These are phyloP conservation scores for Anguilla obscura DNA, from an alignment of 2,797 vertebrate genomes.

Conservation along the genomic window DNA sequence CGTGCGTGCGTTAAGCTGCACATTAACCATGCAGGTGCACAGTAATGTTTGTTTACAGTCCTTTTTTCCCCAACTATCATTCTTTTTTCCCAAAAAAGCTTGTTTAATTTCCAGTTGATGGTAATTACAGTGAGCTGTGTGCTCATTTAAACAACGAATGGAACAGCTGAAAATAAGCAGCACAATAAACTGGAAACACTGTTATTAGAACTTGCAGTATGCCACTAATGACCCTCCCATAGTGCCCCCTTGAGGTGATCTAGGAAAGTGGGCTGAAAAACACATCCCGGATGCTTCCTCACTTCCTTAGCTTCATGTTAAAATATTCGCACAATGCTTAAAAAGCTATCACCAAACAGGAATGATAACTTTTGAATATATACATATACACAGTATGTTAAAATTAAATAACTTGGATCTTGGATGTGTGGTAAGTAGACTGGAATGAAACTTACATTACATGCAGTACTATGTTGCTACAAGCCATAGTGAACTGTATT, in stretches of 20 bases:
- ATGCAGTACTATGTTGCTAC: constrained; percentile 29
- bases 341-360: not conserved
- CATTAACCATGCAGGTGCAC: not conserved
- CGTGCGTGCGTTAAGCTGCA: not conserved
- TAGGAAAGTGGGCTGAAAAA: not conserved
- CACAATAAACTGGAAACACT: not conserved
- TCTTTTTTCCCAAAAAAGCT: not conserved
- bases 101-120: not conserved
- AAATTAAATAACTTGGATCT: constrained; percentile 31
- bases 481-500: not conserved
- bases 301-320: not conserved
- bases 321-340: not conserved
- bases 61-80: not conserved
- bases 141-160: not conserved
- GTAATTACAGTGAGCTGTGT: constrained; percentile 8
- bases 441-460: constrained; percentile 45
- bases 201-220: not conserved
- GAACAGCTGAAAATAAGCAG: not conserved
- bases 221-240: not conserved
- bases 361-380: not conserved
- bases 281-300: not conserved
- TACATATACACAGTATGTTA: no score
- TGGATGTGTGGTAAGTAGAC: constrained; percentile 47
- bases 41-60: constrained; percentile 6
- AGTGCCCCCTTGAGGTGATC: not conserved